Evolutionary conservation across 1,140 invertebrate species (phyloP), one percentile per base, ranked within the genome.

Genomic region (Thaumetopoea pityocampa): DNA sequence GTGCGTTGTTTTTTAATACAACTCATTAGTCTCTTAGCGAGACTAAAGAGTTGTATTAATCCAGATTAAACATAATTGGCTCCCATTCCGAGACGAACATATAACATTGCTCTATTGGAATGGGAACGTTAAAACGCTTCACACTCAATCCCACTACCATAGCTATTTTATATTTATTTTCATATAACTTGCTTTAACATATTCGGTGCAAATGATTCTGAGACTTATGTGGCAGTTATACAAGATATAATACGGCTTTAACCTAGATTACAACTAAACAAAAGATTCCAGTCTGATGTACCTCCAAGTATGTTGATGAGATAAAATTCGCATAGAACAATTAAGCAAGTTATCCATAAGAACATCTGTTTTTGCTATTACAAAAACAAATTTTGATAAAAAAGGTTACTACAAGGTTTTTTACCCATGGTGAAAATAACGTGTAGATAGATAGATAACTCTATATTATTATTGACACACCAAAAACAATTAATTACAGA

Each of bases 281-380:
- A 37, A 15, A 37, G 22, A 37, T 18, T 27, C 35, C 23, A 27
- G 23, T 27, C 35, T 18, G 35, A 4, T 27, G 18, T 36, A 14
- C 6, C 27, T 18, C 35, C 15, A 12, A 37, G 35, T 27, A 27
- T 7, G 15, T 18, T 37, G 35, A 37, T 27, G 23, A 27, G 35
- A 37, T 35, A 22, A 27, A 37, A 37, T 27, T 37, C 35, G 35
- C 23, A 37, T 26, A 37, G 27, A 35, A 5, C 15, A 9, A n/a
- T n/a, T 16, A 24, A 35, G 22, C 19, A 23, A 23, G 7, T 22
- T 34, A 34, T 22, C 8, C 11, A 14, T 2, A n/a, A 15, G n/a
- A 37, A 16, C 23, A 23, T 6, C 23, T 20, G 14, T 33, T 20
- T 7, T 20, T 10, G n/a, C 20, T 23, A n/a, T n/a, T n/a, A n/a